Conservation (phyloP, 2,888 invertebrate species). For the Antheraea yamamai region DNA sequence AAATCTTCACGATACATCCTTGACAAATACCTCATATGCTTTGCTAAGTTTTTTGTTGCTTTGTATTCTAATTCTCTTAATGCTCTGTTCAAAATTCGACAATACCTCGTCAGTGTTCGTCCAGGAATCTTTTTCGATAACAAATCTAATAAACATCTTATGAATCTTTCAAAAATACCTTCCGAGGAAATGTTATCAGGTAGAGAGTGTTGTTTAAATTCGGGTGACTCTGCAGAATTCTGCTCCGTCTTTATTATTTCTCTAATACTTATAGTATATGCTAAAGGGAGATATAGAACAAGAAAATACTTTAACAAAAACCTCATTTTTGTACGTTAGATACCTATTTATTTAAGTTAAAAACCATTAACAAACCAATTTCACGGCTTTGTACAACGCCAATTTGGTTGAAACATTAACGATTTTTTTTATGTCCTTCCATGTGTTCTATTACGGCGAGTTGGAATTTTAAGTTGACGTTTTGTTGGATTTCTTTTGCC, state of each 20-base stretch:
- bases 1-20: conserved; percentile 43
- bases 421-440: conserved; percentile 33
- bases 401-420: conserved; percentile 24
- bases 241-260: neutral
- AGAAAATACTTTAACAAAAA: conserved; percentile 21
- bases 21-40: conserved; percentile 41
- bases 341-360: neutral
- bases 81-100: conserved; percentile 40
- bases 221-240: neutral
- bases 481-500: conserved; percentile 31
- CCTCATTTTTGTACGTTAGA: neutral
- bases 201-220: neutral
- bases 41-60: conserved; percentile 42
- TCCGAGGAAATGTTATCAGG: conserved; percentile 18
- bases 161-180: conserved; percentile 56
- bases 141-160: conserved; percentile 45
- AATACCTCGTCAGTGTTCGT: conserved; percentile 44
- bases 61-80: conserved; percentile 38
- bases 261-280: conserved; percentile 19
- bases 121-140: conserved; percentile 43
- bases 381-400: conserved; percentile 32
- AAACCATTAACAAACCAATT: conserved; percentile 30
- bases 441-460: conserved; percentile 52
- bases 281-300: conserved; percentile 21
- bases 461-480: conserved; percentile 52